phyloP scores from a whole-genome alignment of 2,888 invertebrate species.

The Acutogordius australiensis region DNA sequence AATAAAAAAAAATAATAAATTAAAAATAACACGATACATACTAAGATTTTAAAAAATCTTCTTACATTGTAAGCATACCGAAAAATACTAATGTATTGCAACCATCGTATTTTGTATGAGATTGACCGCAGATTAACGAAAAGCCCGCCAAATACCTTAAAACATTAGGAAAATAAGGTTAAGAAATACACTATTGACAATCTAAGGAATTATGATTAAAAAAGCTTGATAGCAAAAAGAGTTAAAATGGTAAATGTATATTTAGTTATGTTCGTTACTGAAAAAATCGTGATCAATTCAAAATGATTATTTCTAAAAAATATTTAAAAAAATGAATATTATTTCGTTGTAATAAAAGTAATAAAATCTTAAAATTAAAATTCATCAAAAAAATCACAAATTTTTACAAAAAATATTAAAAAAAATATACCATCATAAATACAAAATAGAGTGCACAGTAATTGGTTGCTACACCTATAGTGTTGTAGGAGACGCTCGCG shows the following conservation, averaged over 20 bases:
- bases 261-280: no score
- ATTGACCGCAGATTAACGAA: background rate
- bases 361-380: background rate
- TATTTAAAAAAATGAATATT: no score
- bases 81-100: background rate
- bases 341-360: no score
- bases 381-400: background rate
- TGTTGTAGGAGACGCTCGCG: background rate
- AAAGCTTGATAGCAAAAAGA: no score
- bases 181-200: no score
- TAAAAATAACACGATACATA: no score
- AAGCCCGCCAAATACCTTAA: background rate
- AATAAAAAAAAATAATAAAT: no score
- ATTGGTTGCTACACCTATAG: constrained; percentile 4
- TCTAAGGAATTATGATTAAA: no score
- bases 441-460: background rate
- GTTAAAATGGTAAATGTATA: no score
- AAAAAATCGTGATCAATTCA: no score
- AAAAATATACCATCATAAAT: constrained; percentile 4
- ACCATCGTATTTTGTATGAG: background rate
- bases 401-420: constrained; percentile 4
- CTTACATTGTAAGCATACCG: background rate
- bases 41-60: background rate
- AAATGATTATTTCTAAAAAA: no score
- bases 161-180: background rate